Conservation (phyloP, 1,140 invertebrate species). For the Chironomus striatipennis region DNA sequence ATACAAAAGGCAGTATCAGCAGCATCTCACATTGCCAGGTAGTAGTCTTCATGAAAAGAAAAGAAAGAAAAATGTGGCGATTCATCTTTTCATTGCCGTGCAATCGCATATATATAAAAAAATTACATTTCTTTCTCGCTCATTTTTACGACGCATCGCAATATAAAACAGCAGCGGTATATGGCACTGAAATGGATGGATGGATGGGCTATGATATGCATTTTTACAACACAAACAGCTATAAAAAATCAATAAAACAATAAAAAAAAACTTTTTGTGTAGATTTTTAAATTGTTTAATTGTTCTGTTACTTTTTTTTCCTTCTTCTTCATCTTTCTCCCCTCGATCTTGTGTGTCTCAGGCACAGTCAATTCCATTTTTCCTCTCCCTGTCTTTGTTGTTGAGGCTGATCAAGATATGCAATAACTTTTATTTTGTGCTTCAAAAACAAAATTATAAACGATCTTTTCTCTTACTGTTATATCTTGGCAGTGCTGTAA, state of each 20-base stretch:
- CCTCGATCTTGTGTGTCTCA: too few species aligned
- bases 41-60: neutral
- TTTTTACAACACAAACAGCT: conserved; percentile 9
- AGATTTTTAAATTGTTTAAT: conserved; percentile 15
- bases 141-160: conserved; percentile 1
- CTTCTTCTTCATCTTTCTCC: neutral
- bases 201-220: neutral
- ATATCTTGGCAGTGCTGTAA: too few species aligned
- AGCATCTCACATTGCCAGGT: neutral
- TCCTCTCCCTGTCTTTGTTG: neutral
- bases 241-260: conserved; percentile 23
- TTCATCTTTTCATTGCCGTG: neutral
- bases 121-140: neutral
- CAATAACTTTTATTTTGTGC: neutral
- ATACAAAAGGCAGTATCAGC: neutral
- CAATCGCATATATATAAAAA: neutral
- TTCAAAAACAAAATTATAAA: neutral
- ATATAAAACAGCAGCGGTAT: neutral
- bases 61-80: neutral
- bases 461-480: neutral
- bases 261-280: conserved; percentile 1
- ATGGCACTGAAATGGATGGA: neutral
- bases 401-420: conserved; percentile 7
- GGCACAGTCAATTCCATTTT: neutral
- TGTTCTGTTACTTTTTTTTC: conserved; percentile 3